Base-by-base conservation (phyloP, 2,888 invertebrate genomes). In the Alentia gelatinosa region DNA sequence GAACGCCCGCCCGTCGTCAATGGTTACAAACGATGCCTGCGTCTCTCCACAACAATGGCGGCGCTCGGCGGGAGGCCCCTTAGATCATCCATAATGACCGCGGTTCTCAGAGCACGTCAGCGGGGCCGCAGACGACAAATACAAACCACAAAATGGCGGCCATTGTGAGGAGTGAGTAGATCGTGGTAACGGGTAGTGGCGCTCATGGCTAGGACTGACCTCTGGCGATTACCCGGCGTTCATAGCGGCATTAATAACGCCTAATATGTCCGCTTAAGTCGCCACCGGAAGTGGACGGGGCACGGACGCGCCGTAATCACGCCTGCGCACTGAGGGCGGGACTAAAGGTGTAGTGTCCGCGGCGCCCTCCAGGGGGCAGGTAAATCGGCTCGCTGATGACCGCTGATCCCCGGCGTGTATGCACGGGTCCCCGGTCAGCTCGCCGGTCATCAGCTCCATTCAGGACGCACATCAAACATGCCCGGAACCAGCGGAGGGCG, bases 71-170 rank as follows among this genome's bases (percentile, higher is more conserved):
- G 47, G 47, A 30, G 86, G 86, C 86, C 86, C 86, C 86, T 30
- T 86, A 86, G 47, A 86, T 86, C 86, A 86, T 86, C 86, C 42
- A 86, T 86, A 86, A 86, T 26, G 86, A 86, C 86, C 83, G 37
- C 75, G 39, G 42, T 39, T 9, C 42, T 39, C 83, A 75, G 35
- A 86, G 42, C 7, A 19, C 47, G 39, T 86, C 86, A 42, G 33
- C 30, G 30, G 35, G 86, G 86, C 86, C 50, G 26, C 50, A 0
- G 19, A 86, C 86, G 3, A 35, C 79, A 79, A 79, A 79, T 79
- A 79, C 79, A 79, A 79, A 79, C 79, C 79, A 39, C 79, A 79
- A 86, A 86, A 86, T 86, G 50, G 86, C 86, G 30, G 42, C 30
- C 47, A 26, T 86, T 86, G 47, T 86, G 9, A 47, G 5, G 19